These are phyloP conservation scores for Ptychobarbus kaznakovi DNA, from an alignment of 2,797 vertebrate species.

Conservation along the genomic window DNA sequence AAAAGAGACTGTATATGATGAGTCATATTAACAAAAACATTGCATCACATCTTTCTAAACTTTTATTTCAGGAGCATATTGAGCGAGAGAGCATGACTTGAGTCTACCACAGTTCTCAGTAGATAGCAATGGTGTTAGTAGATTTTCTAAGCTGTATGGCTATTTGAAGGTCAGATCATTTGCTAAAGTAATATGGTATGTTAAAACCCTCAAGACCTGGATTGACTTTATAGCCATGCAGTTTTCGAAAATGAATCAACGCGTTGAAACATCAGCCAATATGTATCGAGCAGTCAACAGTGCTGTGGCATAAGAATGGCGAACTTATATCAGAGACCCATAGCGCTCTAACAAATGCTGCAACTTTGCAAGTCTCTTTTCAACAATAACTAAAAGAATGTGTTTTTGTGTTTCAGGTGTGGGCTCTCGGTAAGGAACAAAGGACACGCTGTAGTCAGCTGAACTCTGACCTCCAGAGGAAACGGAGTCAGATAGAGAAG, in stretches of 20 bases:
- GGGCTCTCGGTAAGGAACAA: conserved; percentile 79
- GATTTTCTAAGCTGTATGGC: neutral
- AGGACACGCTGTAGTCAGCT: conserved; percentile 72
- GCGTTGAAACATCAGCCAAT: neutral
- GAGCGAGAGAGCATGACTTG: neutral
- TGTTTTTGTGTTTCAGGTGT: conserved; percentile 69
- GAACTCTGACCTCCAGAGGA: conserved; percentile 75
- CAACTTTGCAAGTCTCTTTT: neutral
- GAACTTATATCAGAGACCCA: neutral
- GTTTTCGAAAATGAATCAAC: neutral
- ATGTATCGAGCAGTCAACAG: neutral
- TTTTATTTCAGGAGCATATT: too few relatives aligned
- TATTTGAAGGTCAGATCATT: neutral
- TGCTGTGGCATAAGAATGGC: neutral
- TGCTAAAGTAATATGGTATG: neutral
- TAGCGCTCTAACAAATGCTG: neutral
- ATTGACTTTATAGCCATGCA: neutral
- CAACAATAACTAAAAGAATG: neutral
- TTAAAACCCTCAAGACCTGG: neutral
- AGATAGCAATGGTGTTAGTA: neutral
- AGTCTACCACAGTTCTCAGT: neutral
- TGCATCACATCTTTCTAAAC: too few relatives aligned
- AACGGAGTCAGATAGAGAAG: conserved; percentile 77
- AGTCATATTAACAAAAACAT: too few relatives aligned
- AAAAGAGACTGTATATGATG: too few relatives aligned